phyloP scores from a whole-genome alignment of 1,140 invertebrate species.

The Belonocnema kinseyi region DNA sequence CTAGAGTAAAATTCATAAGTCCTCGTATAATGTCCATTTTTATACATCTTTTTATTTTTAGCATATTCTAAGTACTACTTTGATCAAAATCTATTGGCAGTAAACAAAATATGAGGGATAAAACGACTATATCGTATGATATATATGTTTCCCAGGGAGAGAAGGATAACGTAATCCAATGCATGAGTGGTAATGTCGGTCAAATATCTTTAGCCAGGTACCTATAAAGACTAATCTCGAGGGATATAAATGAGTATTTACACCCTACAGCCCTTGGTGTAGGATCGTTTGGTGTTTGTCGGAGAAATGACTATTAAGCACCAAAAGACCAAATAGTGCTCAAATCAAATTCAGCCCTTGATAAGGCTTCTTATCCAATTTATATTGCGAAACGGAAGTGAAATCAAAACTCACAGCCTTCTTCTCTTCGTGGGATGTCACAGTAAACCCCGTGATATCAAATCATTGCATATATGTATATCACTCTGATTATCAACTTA shows the following conservation, averaged over 20 bases:
- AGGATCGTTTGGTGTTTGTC: not conserved
- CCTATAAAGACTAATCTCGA: slow-evolving; percentile 3
- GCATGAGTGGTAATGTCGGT: not conserved
- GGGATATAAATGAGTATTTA: not conserved
- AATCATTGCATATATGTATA: too few species aligned
- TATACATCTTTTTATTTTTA: not conserved
- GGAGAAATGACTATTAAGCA: not conserved
- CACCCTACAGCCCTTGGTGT: not conserved
- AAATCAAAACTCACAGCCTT: not conserved
- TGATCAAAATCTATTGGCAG: not conserved
- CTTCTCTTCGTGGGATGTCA: too few species aligned
- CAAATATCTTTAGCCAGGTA: slow-evolving; percentile 8
- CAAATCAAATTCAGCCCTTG: not conserved
- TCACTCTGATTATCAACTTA: too few species aligned
- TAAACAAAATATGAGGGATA: slow-evolving; percentile 18
- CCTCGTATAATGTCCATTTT: too few species aligned
- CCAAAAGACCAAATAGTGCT: not conserved
- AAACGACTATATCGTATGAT: slow-evolving; percentile 11
- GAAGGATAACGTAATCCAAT: slow-evolving; percentile 12
- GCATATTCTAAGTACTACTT: too few species aligned
- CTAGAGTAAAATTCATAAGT: too few species aligned
- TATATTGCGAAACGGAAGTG: slow-evolving; percentile 7
- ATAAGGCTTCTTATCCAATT: slow-evolving; percentile 8
- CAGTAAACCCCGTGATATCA: too few species aligned
- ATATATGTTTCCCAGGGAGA: not conserved